Base-by-base conservation (phyloP, 2,888 invertebrate species). In the Callyntrura sp. region DNA sequence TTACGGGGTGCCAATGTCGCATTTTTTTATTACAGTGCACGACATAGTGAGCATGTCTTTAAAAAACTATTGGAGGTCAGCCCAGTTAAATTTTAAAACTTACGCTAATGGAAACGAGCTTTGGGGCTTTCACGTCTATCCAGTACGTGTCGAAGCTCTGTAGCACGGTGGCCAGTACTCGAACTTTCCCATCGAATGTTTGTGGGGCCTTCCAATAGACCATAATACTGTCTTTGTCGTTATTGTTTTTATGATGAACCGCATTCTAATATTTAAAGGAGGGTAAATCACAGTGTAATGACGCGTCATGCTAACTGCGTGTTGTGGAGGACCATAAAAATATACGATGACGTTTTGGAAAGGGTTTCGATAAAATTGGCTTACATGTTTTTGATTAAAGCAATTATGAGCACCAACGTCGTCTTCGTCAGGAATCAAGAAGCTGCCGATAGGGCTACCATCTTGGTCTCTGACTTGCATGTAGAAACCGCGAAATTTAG, bases 201-300 rank as follows among this genome's bases (percentile, higher is more conserved):
- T 82, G 48, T 4, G 92, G 92, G 0, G 92, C 90, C 62, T 85
- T 88, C 92, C 92, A 92, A 17, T 62, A 86, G 0, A 92, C 76
- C 1, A 23, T 62, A 0, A 92, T 78, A 11, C 65, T 84, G 20
- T 89, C 23, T 35, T 92, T 92, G 12, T 83, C 85, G 9, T 85
- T 68, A 3, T 57, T 85, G 51, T 85, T 85, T 11, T 35, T 73
- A 68, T 92, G 92, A 79, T 92, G 92, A 45, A 90, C 88, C 5
- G 88, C 90, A 81, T 91, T 92, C 92, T 92, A 45, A n/a, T n/a
- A n/a, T n/a, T n/a, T n/a, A n/a, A n/a, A n/a, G n/a, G n/a, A n/a
- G n/a, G n/a, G n/a, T n/a, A n/a, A n/a, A n/a, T n/a, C n/a, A n/a
- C n/a, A n/a, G n/a, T n/a, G n/a, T n/a, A n/a, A n/a, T n/a, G n/a